Conservation (phyloP, 2,797 vertebrate genomes). For the Myoxocephalus aenaeus region DNA sequence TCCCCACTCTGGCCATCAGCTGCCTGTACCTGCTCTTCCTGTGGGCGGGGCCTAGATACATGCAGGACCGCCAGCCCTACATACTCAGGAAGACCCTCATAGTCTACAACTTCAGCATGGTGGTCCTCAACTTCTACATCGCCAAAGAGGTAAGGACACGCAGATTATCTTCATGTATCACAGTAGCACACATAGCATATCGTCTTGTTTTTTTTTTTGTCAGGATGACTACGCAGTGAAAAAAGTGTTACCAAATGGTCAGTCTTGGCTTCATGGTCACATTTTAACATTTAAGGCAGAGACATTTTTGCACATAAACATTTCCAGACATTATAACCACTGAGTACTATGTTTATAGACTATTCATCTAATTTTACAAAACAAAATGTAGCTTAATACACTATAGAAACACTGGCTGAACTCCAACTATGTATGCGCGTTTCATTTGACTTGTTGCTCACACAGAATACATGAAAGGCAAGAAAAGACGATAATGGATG, state of each 20-base stretch:
- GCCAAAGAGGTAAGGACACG: slow-evolving; percentile 91
- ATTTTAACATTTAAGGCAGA: background rate
- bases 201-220: background rate
- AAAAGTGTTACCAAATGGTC: too few species aligned
- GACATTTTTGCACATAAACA: too few species aligned
- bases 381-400: background rate
- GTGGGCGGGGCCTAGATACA: slow-evolving; percentile 96
- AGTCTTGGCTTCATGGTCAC: background rate
- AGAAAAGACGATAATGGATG: background rate
- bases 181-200: background rate
- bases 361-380: background rate
- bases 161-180: background rate
- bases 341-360: background rate
- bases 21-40: slow-evolving; percentile 95
- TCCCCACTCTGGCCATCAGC: slow-evolving; percentile 94
- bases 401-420: background rate
- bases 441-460: background rate
- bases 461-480: background rate
- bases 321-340: background rate
- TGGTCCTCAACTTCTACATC: slow-evolving; percentile 98
- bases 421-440: background rate
- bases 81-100: slow-evolving; percentile 94
- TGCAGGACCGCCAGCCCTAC: slow-evolving; percentile 94
- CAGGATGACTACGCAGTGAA: too few species aligned
- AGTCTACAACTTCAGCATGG: slow-evolving; percentile 99